Conservation (phyloP, 2,797 vertebrate genomes). For the Cuniculus paca region DNA sequence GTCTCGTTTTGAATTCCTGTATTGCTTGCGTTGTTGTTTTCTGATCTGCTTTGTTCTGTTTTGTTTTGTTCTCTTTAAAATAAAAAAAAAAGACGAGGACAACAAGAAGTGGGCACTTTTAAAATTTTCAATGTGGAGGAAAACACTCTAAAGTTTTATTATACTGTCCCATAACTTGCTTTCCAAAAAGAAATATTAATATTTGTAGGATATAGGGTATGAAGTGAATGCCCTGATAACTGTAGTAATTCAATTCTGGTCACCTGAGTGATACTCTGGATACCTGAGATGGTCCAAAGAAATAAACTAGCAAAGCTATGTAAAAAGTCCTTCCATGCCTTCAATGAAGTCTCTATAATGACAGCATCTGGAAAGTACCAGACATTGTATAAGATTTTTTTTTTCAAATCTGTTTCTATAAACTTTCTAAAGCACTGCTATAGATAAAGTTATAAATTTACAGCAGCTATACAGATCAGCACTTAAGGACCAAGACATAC, state of each 20-base stretch:
- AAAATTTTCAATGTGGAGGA: conserved; percentile 73
- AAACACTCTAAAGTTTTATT: conserved; percentile 73
- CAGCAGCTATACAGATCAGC: neutral
- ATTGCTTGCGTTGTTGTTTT: too few species aligned
- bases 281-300: neutral
- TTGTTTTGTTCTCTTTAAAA: too few species aligned
- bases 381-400: conserved; percentile 41
- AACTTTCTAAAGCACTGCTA: conserved; percentile 48
- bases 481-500: neutral
- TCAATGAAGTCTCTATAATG: conserved; percentile 12
- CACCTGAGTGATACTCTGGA: too few species aligned
- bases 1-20: too few species aligned
- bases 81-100: too few species aligned
- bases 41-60: too few species aligned
- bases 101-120: conserved; percentile 45
- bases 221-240: conserved; percentile 58
- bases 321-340: conserved; percentile 43
- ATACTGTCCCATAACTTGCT: conserved; percentile 64
- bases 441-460: conserved; percentile 23
- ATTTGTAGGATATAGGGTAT: neutral
- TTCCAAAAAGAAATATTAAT: conserved; percentile 61
- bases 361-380: conserved; percentile 22
- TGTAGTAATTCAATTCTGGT: conserved; percentile 54
- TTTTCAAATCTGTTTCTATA: neutral
- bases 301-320: neutral